Evolutionary conservation across 2,797 vertebrate species (phyloP).

Genomic region (Ctenochaetus hawaiiensis): DNA sequence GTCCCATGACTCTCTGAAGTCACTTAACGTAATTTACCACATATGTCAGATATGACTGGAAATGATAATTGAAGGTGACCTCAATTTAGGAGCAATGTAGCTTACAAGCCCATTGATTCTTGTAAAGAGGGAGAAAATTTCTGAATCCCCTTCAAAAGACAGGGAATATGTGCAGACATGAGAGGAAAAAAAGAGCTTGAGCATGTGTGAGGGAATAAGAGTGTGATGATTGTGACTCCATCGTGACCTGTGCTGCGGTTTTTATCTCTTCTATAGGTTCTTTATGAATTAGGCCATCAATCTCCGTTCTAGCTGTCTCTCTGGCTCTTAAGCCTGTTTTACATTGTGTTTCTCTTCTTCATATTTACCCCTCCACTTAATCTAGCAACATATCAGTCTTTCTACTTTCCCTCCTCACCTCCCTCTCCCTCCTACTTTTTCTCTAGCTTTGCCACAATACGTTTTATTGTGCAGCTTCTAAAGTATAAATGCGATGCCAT

Average conservation of each 20-base stretch:
- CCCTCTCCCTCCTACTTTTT: neutral
- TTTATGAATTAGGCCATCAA: slow-evolving; percentile 46
- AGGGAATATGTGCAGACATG: slow-evolving; percentile 38
- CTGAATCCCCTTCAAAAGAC: slow-evolving; percentile 44
- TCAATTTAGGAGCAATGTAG: slow-evolving; percentile 67
- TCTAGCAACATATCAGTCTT: slow-evolving; percentile 12
- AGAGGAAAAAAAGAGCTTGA: slow-evolving; percentile 8
- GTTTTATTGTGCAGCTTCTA: slow-evolving; percentile 40
- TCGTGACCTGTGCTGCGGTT: slow-evolving; percentile 47
- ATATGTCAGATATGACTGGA: slow-evolving; percentile 51
- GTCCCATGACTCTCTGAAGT: slow-evolving; percentile 51
- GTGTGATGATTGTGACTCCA: slow-evolving; percentile 54
- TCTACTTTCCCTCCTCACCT: slow-evolving; percentile 9
- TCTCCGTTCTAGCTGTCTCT: slow-evolving; percentile 29
- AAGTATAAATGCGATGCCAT: slow-evolving; percentile 45
- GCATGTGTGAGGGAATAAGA: slow-evolving; percentile 24
- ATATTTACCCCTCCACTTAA: slow-evolving; percentile 17
- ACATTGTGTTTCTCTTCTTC: slow-evolving; percentile 29
- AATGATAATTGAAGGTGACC: slow-evolving; percentile 76
- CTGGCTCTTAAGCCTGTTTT: slow-evolving; percentile 28
- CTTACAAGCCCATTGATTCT: slow-evolving; percentile 59
- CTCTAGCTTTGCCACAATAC: slow-evolving; percentile 10
- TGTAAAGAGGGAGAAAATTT: slow-evolving; percentile 40
- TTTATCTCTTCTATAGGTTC: slow-evolving; percentile 33
- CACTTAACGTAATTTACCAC: slow-evolving; percentile 67